A percentile compares a stretch with the other conserved stretches of the same genome.
Evolutionary conservation across 2,888 invertebrate genomes (phyloP).

Genomic region (Pimpla rufipes): DNA sequence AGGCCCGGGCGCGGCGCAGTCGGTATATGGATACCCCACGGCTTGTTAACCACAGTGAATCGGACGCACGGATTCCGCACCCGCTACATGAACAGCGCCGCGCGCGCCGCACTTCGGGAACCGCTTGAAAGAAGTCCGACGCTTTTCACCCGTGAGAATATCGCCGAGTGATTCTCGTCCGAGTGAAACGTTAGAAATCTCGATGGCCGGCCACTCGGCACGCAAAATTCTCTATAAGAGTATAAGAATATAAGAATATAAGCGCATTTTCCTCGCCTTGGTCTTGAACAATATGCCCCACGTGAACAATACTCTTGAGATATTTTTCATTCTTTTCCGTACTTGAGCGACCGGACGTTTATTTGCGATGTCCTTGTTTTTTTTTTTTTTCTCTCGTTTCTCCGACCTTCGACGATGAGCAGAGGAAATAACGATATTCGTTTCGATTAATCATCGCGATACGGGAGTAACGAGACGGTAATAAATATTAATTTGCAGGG

Average conservation of each 20-base stretch:
- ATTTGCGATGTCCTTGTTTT: conserved; percentile 27
- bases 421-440: background rate
- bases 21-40: conserved; percentile 80
- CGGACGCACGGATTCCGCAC: conserved; percentile 56
- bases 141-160: conserved; percentile 79
- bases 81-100: conserved; percentile 24
- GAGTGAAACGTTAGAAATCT: conserved; percentile 76
- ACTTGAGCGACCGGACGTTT: conserved; percentile 24
- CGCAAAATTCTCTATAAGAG: conserved; percentile 71
- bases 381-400: conserved; percentile 2
- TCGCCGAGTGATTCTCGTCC: conserved; percentile 80
- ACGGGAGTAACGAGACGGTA: conserved; percentile 14
- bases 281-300: conserved; percentile 70
- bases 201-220: conserved; percentile 58
- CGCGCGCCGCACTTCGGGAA: conserved; percentile 41
- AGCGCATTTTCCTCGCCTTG: conserved; percentile 77
- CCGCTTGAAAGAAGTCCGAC: conserved; percentile 20
- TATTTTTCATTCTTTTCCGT: conserved; percentile 31
- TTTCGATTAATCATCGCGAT: conserved; percentile 21
- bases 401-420: background rate
- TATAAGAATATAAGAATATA: conserved; percentile 69
- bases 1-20: conserved; percentile 73
- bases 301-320: conserved; percentile 44
- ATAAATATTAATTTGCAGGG: conserved; percentile 20
- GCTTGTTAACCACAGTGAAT: conserved; percentile 82